These are phyloP conservation scores for Dermochelys coriacea DNA, from an alignment of 2,797 vertebrate genomes.

Conservation along the genomic window DNA sequence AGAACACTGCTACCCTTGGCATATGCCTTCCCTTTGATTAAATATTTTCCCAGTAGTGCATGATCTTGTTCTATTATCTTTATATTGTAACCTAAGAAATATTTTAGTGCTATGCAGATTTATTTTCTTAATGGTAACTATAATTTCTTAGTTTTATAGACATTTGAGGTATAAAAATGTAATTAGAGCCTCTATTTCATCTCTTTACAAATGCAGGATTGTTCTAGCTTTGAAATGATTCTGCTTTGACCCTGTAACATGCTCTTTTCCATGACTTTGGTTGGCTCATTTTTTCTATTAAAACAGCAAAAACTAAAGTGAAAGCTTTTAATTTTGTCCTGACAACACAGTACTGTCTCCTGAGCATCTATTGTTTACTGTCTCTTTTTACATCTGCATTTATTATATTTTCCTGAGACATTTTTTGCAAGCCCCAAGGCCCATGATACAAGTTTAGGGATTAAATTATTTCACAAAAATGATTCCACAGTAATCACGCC, in stretches of 20 bases:
- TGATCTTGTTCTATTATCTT: neutral
- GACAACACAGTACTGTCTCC: neutral
- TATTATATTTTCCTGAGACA: neutral
- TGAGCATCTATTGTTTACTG: neutral
- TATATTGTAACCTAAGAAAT: neutral
- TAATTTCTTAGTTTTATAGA: neutral
- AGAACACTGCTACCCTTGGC: neutral
- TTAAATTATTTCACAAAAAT: neutral
- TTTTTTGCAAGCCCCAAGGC: neutral
- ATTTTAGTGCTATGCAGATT: neutral
- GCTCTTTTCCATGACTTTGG: neutral
- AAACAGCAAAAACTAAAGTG: neutral
- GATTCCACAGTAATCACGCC: neutral
- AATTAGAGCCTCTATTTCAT: neutral
- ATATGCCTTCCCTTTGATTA: neutral
- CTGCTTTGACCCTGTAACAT: neutral
- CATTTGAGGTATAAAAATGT: neutral
- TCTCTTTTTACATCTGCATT: neutral
- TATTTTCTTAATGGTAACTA: neutral
- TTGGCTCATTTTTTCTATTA: neutral
- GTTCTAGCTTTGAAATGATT: neutral
- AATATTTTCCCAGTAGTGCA: neutral
- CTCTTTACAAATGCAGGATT: neutral
- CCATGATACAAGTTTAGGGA: neutral
- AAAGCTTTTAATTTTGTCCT: neutral